Evolutionary conservation across 2,113 vertebrate species (phyloP).

Genomic region (Apodemus speciosus): DNA sequence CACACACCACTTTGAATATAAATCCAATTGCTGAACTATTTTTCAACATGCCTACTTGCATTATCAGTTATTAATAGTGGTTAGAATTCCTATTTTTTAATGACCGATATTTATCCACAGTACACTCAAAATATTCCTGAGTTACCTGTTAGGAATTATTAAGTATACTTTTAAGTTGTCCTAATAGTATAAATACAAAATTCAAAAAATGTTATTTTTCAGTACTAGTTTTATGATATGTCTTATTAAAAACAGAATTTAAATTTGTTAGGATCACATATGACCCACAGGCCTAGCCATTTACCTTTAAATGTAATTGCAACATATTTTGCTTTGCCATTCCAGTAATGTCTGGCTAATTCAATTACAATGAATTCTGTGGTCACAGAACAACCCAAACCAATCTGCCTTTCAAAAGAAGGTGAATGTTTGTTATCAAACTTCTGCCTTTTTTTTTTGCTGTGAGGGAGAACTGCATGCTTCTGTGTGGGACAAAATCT

Average conservation of each 20-base stretch:
- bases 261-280: constrained; percentile 55
- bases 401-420: constrained; percentile 32
- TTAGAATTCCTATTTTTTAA: constrained; percentile 75
- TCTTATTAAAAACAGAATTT: constrained; percentile 85
- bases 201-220: constrained; percentile 80
- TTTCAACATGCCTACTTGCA: constrained; percentile 75
- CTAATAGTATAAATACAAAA: constrained; percentile 83
- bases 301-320: constrained; percentile 58
- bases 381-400: neutral
- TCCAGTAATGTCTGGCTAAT: constrained; percentile 19
- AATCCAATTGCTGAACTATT: constrained; percentile 73
- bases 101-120: constrained; percentile 82
- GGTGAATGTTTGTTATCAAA: constrained; percentile 2
- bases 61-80: constrained; percentile 70
- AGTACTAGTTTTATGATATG: constrained; percentile 82
- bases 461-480: neutral
- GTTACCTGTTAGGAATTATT: constrained; percentile 80
- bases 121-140: constrained; percentile 82
- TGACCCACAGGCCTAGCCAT: neutral
- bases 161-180: constrained; percentile 83
- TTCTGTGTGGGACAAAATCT: neutral
- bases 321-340: constrained; percentile 66
- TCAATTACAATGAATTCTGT: neutral
- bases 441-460: neutral
- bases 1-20: constrained; percentile 26